Conservation (phyloP, 2,888 invertebrate species). For the Argyresthia goedartella region DNA sequence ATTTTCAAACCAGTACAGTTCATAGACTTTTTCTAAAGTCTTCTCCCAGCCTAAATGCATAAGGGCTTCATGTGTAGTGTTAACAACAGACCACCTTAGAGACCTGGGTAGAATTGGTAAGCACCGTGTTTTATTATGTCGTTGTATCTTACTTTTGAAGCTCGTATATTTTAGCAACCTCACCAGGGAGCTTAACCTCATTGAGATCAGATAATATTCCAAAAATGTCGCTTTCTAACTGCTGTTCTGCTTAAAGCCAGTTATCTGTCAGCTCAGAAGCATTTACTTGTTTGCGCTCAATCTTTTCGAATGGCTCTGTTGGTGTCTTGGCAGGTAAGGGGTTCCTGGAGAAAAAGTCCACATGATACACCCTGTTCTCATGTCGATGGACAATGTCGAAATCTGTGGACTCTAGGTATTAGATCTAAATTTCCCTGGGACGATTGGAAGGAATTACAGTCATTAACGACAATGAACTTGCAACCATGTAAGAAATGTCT, state of each 20-base stretch:
- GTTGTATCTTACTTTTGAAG: constrained; percentile 7
- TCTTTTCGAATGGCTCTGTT: not conserved
- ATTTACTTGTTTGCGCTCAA: constrained; percentile 1
- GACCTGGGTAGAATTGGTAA: constrained; percentile 7
- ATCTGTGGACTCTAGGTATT: constrained; percentile 12
- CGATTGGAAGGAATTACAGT: too few relatives aligned
- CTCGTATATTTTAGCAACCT: constrained; percentile 6
- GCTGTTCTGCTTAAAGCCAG: constrained; percentile 5
- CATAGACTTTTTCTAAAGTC: constrained; percentile 10
- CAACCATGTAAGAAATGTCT: too few relatives aligned
- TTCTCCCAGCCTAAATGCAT: too few relatives aligned
- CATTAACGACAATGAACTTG: too few relatives aligned
- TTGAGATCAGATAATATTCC: not conserved
- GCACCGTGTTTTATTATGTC: constrained; percentile 4
- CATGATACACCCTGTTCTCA: constrained; percentile 3
- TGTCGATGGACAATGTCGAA: constrained; percentile 9
- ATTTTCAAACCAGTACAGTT: constrained; percentile 16
- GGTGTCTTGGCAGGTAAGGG: not conserved
- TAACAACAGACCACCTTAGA: too few relatives aligned
- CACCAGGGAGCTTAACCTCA: too few relatives aligned
- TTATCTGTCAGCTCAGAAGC: too few relatives aligned
- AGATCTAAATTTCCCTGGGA: constrained; percentile 12
- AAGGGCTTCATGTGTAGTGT: too few relatives aligned
- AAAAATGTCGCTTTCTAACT: constrained; percentile 3
- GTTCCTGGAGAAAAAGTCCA: too few relatives aligned